Evolutionary conservation across 92 coral and sea anemone species (phyloP).

Genomic region (Epizoanthus ramosus): DNA sequence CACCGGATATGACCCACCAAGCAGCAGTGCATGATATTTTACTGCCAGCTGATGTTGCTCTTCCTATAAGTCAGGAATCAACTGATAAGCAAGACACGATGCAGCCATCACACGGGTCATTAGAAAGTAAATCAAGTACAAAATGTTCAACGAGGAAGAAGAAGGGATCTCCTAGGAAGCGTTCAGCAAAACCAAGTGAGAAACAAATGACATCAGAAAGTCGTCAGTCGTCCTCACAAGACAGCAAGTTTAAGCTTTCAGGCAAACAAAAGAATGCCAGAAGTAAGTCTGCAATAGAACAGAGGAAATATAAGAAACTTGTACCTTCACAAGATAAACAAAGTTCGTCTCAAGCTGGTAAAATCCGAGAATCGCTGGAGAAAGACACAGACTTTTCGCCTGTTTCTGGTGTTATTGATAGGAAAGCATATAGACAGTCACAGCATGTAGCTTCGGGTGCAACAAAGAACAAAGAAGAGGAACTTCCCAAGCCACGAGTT

Average conservation of each 20-base stretch:
- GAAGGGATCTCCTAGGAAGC: background rate
- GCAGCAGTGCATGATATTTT: background rate
- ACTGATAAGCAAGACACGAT: background rate
- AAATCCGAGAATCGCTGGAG: too few species aligned
- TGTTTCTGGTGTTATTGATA: background rate
- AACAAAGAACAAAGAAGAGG: background rate
- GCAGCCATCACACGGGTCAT: background rate
- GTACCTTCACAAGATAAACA: slow-evolving; percentile 5
- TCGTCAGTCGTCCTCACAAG: background rate
- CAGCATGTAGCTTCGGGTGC: background rate
- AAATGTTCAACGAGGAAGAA: background rate
- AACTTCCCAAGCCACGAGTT: slow-evolving; percentile 52
- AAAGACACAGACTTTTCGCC: background rate
- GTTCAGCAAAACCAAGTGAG: background rate
- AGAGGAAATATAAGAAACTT: background rate
- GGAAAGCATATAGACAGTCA: too few species aligned
- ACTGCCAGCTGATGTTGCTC: background rate
- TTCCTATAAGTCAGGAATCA: background rate
- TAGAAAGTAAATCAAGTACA: background rate
- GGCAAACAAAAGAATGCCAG: background rate
- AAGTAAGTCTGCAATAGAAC: background rate
- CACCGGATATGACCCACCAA: background rate
- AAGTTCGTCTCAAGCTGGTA: background rate
- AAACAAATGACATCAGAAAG: background rate
- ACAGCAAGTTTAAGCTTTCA: background rate